These are phyloP conservation scores for Haemorhous mexicanus DNA, from an alignment of 2,113 vertebrate species.

Conservation along the genomic window DNA sequence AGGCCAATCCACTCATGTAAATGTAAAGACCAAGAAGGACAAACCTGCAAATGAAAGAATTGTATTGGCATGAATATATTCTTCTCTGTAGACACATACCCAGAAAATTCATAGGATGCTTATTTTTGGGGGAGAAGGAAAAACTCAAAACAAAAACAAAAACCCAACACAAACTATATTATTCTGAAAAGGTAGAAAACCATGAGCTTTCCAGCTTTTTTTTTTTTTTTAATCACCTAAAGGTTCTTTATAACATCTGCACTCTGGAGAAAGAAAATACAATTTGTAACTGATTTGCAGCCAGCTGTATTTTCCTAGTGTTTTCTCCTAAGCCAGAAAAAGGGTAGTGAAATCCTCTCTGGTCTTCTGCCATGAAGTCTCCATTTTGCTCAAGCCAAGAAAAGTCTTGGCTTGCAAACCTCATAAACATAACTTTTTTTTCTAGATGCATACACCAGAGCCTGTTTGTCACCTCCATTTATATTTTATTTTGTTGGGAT, in stretches of 20 bases:
- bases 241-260: background rate
- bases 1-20: background rate
- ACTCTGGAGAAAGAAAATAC: background rate
- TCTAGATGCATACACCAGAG: background rate
- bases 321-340: background rate
- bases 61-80: background rate
- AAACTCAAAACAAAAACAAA: background rate
- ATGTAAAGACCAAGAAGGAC: background rate
- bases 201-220: background rate
- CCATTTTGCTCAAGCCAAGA: background rate
- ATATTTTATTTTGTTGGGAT: background rate
- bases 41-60: slow-evolving; percentile 5
- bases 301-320: background rate
- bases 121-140: background rate
- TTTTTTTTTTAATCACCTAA: background rate
- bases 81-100: background rate
- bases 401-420: background rate
- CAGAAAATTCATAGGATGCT: background rate
- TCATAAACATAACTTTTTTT: background rate
- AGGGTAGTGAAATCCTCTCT: background rate
- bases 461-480: background rate
- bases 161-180: background rate
- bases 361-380: background rate
- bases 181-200: background rate
- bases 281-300: background rate